These are phyloP conservation scores for Abrostola triplasia DNA, from an alignment of 2,888 invertebrate genomes.

Conservation along the genomic window DNA sequence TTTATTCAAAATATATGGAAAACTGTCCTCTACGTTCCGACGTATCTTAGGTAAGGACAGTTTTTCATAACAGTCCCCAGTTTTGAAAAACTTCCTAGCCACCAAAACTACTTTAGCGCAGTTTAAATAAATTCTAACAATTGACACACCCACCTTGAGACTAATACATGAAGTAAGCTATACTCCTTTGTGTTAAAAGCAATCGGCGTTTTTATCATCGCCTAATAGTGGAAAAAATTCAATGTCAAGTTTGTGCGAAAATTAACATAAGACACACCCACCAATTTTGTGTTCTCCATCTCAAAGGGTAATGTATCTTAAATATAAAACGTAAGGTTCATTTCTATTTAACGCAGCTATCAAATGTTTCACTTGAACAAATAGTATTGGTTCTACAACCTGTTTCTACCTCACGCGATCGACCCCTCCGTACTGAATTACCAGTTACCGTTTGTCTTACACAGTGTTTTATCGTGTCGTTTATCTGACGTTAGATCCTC, in stretches of 20 bases:
- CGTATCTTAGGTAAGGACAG: too few relatives aligned
- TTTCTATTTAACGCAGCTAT: slow-evolving; percentile 41
- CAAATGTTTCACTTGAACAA: slow-evolving; percentile 31
- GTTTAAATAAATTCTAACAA: too few relatives aligned
- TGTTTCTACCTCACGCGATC: slow-evolving; percentile 71
- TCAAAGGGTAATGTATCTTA: slow-evolving; percentile 26
- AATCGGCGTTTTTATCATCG: slow-evolving; percentile 8
- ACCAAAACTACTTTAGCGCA: too few relatives aligned
- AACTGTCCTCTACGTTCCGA: too few relatives aligned
- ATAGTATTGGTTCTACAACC: slow-evolving; percentile 63
- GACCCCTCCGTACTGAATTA: slow-evolving; percentile 51
- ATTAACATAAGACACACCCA: slow-evolving; percentile 65
- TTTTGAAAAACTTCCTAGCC: too few relatives aligned
- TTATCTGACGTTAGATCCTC: slow-evolving; percentile 36
- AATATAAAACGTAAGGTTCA: slow-evolving; percentile 57
- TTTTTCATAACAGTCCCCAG: too few relatives aligned
- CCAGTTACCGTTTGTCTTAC: slow-evolving; percentile 73
- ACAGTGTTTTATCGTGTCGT: slow-evolving; percentile 71
- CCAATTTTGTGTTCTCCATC: slow-evolving; percentile 31
- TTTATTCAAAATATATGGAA: too few relatives aligned
- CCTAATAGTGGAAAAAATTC: slow-evolving; percentile 38
- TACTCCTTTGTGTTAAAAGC: slow-evolving; percentile 1
- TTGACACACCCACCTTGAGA: too few relatives aligned
- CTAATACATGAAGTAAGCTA: not conserved
- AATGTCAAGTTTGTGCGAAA: slow-evolving; percentile 48